Conservation (phyloP, 2,113 vertebrate species). For the Thermophis baileyi region DNA sequence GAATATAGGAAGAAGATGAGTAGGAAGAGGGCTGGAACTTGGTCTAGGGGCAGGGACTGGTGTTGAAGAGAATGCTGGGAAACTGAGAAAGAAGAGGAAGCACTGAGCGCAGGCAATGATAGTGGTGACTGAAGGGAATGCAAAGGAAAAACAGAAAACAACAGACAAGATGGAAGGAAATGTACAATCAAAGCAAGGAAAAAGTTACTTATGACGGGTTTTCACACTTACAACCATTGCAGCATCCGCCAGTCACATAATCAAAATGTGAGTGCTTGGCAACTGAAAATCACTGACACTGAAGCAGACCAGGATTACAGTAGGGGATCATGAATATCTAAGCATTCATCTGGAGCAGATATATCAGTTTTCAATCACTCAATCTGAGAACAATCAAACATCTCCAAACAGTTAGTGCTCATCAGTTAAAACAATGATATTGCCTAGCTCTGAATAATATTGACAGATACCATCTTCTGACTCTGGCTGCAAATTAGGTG, state of each 20-base stretch:
- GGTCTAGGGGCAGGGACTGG: not conserved
- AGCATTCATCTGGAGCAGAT: not conserved
- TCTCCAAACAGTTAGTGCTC: not conserved
- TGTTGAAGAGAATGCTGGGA: not conserved
- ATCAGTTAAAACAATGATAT: not conserved
- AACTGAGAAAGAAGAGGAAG: not conserved
- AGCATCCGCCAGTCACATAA: not conserved
- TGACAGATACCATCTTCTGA: not conserved
- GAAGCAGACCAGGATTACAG: not conserved
- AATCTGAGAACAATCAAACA: not conserved
- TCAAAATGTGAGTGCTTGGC: not conserved
- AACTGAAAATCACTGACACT: slow-evolving; percentile 8
- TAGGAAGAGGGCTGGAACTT: not conserved
- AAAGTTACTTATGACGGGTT: not conserved
- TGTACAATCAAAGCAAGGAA: not conserved
- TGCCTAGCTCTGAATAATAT: slow-evolving; percentile 4
- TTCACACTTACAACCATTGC: not conserved
- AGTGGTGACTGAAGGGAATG: not conserved
- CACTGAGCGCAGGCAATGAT: not conserved
- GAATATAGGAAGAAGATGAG: not conserved
- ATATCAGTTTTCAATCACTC: not conserved
- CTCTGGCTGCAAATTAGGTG: not conserved
- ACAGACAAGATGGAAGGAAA: not conserved
- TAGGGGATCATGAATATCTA: not conserved
- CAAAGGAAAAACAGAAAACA: not conserved